Evolutionary conservation across 1,140 invertebrate species (phyloP), one percentile per base, ranked within the genome.

Genomic region (Oppia nitens): DNA sequence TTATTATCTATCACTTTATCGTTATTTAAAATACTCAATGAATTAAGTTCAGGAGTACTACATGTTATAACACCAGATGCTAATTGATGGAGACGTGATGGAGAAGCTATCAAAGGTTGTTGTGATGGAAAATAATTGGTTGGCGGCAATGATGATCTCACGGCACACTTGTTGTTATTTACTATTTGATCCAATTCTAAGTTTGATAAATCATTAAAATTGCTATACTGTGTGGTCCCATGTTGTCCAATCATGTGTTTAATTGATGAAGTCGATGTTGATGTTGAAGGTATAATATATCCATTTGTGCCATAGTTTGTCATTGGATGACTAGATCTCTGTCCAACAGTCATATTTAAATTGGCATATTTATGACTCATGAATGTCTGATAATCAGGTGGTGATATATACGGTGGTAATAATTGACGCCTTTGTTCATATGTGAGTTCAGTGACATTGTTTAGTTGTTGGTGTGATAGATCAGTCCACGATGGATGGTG

Each of bases 361-460:
- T 6, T 50, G 20, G 4, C 2, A 49, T 49, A 57, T 40, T 52
- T 59, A 12, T 48, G 28, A 27, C 3, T 57, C 11, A 59, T 60
- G 28, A 60, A 60, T 26, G 54, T 24, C 40, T 60, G 59, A 48
- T 60, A 60, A 45, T 60, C 57, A n/a, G 59, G 59, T 21, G 59
- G 59, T 9, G 11, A 11, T 28, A 21, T 48, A 40, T 60, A 60
- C 26, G 59, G 47, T 20, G 59, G 59, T 27, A 60, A 47, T 2
- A 60, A 20, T 51, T 49, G 27, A 28, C 49, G 61, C 2, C 45
- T 2, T 26, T 60, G 55, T 14, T 60, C 57, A 60, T 21, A 60
- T 11, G 55, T 27, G 2, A 60, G 28, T 59, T 60, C 59, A 28
- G 23, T 60, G 17, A n/a, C 12, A 48, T 60, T 32, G 4, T 20